These are phyloP conservation scores for Cladopsammia gracilis DNA, from an alignment of 64 coral and sea anemone genomes.

Conservation along the genomic window DNA sequence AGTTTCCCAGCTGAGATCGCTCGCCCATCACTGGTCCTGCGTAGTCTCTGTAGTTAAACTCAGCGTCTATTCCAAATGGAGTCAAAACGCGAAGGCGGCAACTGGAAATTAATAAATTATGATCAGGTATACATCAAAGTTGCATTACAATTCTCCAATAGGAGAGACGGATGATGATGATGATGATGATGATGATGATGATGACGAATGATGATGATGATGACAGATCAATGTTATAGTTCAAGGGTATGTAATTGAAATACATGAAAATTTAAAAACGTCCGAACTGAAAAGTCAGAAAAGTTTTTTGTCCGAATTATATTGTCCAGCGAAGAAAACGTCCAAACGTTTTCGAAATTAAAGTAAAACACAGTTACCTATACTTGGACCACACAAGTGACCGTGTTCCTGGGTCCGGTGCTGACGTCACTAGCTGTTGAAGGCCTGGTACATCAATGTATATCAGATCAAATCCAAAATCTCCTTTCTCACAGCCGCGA, in stretches of 20 bases:
- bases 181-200: too few relatives aligned
- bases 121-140: neutral
- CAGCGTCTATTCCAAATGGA: conserved; percentile 87
- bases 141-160: too few relatives aligned
- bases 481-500: conserved; percentile 65
- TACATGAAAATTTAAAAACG: too few relatives aligned
- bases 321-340: too few relatives aligned
- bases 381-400: conserved; percentile 74
- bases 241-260: too few relatives aligned
- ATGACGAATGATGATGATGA: too few relatives aligned
- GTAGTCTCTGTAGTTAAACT: conserved; percentile 81
- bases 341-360: too few relatives aligned
- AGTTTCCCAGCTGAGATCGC: conserved; percentile 59
- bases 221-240: too few relatives aligned
- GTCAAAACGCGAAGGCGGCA: conserved; percentile 77
- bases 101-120: neutral
- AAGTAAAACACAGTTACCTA: conserved; percentile 33
- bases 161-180: too few relatives aligned
- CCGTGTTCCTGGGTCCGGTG: conserved; percentile 65
- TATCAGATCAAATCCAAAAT: conserved; percentile 68
- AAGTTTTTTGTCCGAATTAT: too few relatives aligned
- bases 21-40: conserved; percentile 39
- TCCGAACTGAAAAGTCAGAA: too few relatives aligned
- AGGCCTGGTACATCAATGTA: conserved; percentile 81
- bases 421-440: conserved; percentile 55